A percentile compares a stretch with the other conserved stretches of the same genome.
These are phyloP conservation scores for Ips nitidus DNA, from an alignment of 1,140 invertebrate genomes.

Conservation along the genomic window DNA sequence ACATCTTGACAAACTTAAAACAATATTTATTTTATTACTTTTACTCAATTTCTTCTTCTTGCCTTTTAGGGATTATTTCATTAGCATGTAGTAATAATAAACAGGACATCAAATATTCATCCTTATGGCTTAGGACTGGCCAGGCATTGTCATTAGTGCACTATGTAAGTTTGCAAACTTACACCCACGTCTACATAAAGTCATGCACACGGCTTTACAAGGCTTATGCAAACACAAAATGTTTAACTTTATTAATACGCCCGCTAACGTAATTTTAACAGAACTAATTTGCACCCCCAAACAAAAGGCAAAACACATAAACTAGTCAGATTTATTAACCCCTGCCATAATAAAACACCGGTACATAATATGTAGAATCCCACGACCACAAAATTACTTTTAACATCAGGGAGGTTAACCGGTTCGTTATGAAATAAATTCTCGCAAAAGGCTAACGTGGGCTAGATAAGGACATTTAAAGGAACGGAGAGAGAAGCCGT, in stretches of 20 bases:
- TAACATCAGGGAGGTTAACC: conserved; percentile 27
- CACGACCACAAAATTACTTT: conserved; percentile 27
- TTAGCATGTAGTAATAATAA: too few relatives aligned
- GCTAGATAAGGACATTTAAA: conserved; percentile 34
- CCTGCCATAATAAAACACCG: conserved; percentile 16
- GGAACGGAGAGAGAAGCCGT: conserved; percentile 34
- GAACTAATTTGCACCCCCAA: background rate
- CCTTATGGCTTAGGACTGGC: too few relatives aligned
- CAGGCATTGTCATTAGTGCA: too few relatives aligned
- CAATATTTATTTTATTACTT: too few relatives aligned
- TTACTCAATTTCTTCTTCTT: too few relatives aligned
- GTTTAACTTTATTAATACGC: background rate
- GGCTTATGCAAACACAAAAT: conserved; percentile 2
- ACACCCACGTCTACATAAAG: too few relatives aligned
- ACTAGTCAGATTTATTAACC: conserved; percentile 16
- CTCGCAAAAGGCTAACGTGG: conserved; percentile 21
- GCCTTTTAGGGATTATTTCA: too few relatives aligned
- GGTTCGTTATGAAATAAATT: conserved; percentile 26
- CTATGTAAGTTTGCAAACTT: too few relatives aligned
- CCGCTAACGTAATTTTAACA: background rate
- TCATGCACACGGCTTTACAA: background rate
- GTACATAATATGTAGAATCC: background rate
- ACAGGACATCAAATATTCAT: too few relatives aligned
- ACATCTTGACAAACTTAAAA: too few relatives aligned
- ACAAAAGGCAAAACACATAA: conserved; percentile 7